Percentiles rank a stretch among this genome's conserved stretches.
phyloP scores from a whole-genome alignment of 1,140 invertebrate species.

The Mactra quadrangularis region DNA sequence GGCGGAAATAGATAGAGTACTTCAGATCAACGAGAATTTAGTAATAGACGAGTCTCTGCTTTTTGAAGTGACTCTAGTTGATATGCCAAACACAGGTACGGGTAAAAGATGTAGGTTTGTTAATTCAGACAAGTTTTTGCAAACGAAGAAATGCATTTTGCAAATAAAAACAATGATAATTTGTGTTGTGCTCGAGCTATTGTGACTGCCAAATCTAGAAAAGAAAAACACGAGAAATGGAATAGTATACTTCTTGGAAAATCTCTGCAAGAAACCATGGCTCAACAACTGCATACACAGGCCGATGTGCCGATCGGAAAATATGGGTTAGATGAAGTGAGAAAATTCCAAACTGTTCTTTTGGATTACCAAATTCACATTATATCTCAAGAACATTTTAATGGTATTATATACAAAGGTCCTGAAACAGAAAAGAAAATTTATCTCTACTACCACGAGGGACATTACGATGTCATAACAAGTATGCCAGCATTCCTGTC shows the following conservation, averaged over 20 bases:
- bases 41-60: neutral
- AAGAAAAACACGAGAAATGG: conserved; percentile 21
- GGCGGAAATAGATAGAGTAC: neutral
- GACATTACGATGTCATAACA: conserved; percentile 37
- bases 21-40: neutral
- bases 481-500: conserved; percentile 4
- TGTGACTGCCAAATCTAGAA: conserved; percentile 2
- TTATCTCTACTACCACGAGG: conserved; percentile 19
- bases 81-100: conserved; percentile 1
- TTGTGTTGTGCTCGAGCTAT: conserved; percentile 22
- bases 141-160: neutral
- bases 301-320: neutral
- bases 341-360: neutral
- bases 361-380: conserved; percentile 1
- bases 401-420: conserved; percentile 6
- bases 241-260: neutral
- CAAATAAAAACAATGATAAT: conserved; percentile 16
- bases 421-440: neutral
- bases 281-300: neutral
- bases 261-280: neutral
- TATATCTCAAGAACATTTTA: neutral
- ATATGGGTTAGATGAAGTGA: neutral
- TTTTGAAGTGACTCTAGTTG: conserved; percentile 7
- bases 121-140: neutral
- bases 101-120: conserved; percentile 54